phyloP scores from a whole-genome alignment of 2,797 vertebrate species.

The Sebastes minor region DNA sequence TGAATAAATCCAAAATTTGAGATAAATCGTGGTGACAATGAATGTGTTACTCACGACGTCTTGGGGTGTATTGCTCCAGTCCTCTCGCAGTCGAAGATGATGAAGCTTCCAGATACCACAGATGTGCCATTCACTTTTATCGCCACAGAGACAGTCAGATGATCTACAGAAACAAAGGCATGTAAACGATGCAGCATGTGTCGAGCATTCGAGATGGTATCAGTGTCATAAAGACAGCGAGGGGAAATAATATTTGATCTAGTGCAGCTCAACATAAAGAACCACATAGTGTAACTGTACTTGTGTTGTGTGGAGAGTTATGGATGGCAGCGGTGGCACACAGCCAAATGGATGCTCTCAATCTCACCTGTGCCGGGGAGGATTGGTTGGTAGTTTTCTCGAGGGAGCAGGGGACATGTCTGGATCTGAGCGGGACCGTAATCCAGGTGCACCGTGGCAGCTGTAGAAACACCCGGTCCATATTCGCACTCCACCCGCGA shows the following conservation, averaged over 20 bases:
- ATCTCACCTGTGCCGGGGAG: constrained; percentile 84
- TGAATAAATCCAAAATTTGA: constrained; percentile 33
- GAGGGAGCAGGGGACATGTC: constrained; percentile 90
- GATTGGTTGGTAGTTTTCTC: constrained; percentile 82
- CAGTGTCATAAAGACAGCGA: constrained; percentile 34
- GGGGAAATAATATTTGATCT: constrained; percentile 57
- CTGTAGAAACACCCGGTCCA: constrained; percentile 81
- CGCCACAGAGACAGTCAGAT: constrained; percentile 87
- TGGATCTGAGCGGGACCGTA: constrained; percentile 86
- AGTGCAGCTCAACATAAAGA: background rate
- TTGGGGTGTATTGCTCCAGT: constrained; percentile 86
- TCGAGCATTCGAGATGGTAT: constrained; percentile 39
- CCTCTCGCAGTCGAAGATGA: constrained; percentile 93
- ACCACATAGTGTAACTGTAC: constrained; percentile 16
- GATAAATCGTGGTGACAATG: constrained; percentile 6
- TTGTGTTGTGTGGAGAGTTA: background rate
- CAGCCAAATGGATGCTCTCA: constrained; percentile 22
- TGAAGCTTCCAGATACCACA: constrained; percentile 90
- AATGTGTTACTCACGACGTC: constrained; percentile 86
- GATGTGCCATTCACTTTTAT: constrained; percentile 89
- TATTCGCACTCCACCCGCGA: constrained; percentile 92
- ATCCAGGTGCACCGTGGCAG: constrained; percentile 87
- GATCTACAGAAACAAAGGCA: constrained; percentile 84
- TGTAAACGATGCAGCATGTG: constrained; percentile 31
- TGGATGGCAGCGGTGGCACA: background rate